Conservation (phyloP, 2,113 vertebrate species). For the Rhagologus leucostigma region DNA sequence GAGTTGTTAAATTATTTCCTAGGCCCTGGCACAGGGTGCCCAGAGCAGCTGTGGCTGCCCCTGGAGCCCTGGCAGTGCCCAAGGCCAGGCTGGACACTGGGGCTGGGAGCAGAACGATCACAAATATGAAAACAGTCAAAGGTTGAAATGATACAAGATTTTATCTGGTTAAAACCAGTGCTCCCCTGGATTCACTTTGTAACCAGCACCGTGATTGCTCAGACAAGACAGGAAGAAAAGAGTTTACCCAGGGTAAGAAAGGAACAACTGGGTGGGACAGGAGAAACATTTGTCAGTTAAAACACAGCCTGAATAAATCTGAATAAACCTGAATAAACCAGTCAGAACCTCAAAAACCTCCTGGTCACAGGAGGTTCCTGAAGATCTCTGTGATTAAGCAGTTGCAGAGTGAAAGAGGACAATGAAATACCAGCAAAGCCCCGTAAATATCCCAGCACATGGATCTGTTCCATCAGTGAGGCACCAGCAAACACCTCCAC, state of each 20-base stretch:
- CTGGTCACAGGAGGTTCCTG: not conserved
- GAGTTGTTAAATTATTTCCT: not conserved
- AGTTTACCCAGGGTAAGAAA: not conserved
- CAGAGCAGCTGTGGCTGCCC: not conserved
- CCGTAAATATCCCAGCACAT: fast-evolving
- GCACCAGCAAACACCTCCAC: not conserved
- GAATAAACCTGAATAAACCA: not conserved
- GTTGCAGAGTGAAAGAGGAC: not conserved
- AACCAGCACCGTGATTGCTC: not conserved
- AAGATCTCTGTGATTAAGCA: not conserved
- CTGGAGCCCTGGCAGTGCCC: not conserved
- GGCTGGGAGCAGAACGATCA: not conserved
- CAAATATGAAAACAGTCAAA: not conserved
- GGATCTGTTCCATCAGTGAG: fast-evolving
- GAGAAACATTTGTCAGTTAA: not conserved
- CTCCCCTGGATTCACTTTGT: fast-evolving
- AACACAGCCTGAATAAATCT: not conserved
- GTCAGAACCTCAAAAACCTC: not conserved
- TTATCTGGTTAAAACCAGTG: not conserved
- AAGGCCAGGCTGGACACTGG: not conserved
- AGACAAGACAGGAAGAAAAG: not conserved
- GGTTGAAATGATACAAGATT: not conserved
- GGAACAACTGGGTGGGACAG: not conserved
- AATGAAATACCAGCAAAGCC: fast-evolving
- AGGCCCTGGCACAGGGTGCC: not conserved